phyloP scores from a whole-genome alignment of 92 coral and sea anemone species.

The Porites rus region DNA sequence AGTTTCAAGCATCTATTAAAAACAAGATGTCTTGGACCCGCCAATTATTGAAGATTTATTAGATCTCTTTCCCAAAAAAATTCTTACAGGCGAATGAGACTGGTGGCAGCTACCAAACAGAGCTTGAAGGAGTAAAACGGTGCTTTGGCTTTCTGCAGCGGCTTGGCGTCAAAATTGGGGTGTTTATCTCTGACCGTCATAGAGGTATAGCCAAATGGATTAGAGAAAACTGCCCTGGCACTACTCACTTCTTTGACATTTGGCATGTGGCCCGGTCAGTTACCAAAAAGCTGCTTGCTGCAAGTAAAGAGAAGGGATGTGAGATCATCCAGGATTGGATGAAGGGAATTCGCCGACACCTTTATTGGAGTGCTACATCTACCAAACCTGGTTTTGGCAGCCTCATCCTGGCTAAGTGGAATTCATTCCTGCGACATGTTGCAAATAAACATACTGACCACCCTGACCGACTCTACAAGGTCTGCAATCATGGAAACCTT shows the following conservation, averaged over 20 bases:
- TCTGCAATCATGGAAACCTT: slow-evolving; percentile 64
- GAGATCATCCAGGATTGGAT: slow-evolving; percentile 57
- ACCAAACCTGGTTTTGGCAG: slow-evolving; percentile 64
- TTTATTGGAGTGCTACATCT: slow-evolving; percentile 78
- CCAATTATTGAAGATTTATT: too few relatives aligned
- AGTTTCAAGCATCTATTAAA: too few relatives aligned
- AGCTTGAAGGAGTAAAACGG: slow-evolving; percentile 44
- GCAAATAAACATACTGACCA: slow-evolving; percentile 69
- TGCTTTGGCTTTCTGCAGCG: slow-evolving; percentile 8
- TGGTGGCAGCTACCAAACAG: slow-evolving; percentile 48
- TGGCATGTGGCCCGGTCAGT: slow-evolving; percentile 46
- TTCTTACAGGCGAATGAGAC: slow-evolving; percentile 22
- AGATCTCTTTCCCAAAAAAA: too few relatives aligned
- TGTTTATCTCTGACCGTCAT: slow-evolving; percentile 48
- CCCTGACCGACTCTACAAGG: slow-evolving; percentile 64
- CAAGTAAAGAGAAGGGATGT: slow-evolving; percentile 42
- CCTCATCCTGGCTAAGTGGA: slow-evolving; percentile 75
- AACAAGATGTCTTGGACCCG: too few relatives aligned
- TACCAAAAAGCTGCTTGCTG: slow-evolving; percentile 23
- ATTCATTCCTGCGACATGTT: slow-evolving; percentile 69
- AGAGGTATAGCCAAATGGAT: slow-evolving; percentile 47
- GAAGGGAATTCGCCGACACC: slow-evolving; percentile 48
- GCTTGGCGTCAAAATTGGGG: background rate
- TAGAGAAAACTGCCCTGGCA: background rate
- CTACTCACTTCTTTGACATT: slow-evolving; percentile 37